These are phyloP conservation scores for Glaucomys volans DNA, from an alignment of 2,113 vertebrate species.

Conservation along the genomic window DNA sequence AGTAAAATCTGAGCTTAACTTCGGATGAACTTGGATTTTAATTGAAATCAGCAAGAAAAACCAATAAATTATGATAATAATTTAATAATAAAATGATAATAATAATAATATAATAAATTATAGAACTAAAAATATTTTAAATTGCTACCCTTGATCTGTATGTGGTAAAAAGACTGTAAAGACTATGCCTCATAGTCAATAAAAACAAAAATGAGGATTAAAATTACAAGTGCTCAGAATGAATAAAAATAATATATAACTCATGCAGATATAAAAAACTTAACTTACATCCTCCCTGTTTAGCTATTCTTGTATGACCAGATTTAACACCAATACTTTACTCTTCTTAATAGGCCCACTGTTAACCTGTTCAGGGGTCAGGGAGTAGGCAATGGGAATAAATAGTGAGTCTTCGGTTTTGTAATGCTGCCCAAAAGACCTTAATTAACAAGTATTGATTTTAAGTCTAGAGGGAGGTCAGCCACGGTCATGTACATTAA, in stretches of 20 bases:
- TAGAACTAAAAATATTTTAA: conserved; percentile 72
- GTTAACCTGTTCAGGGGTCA: conserved; percentile 58
- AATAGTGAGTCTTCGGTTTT: conserved; percentile 60
- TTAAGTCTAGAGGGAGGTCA: conserved; percentile 67
- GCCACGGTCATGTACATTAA: conserved; percentile 62
- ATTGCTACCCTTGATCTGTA: neutral
- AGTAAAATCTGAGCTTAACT: neutral
- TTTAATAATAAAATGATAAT: too few relatives aligned
- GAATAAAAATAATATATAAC: neutral
- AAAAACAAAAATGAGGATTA: conserved; percentile 59
- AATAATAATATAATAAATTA: too few relatives aligned
- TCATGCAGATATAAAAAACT: neutral
- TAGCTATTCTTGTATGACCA: neutral
- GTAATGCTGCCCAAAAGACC: conserved; percentile 40
- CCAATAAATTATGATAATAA: conserved; percentile 79
- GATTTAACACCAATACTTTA: neutral
- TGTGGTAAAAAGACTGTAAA: conserved; percentile 34
- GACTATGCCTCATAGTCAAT: neutral
- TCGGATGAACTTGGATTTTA: conserved; percentile 77
- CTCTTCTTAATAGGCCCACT: conserved; percentile 23
- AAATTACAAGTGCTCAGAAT: conserved; percentile 37
- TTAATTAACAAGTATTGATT: conserved; percentile 77
- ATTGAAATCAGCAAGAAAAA: conserved; percentile 72
- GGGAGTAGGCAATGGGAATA: conserved; percentile 48
- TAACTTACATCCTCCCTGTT: neutral